Evolutionary conservation across 2,797 vertebrate genomes (phyloP).

Genomic region (Pempheris klunzingeri): DNA sequence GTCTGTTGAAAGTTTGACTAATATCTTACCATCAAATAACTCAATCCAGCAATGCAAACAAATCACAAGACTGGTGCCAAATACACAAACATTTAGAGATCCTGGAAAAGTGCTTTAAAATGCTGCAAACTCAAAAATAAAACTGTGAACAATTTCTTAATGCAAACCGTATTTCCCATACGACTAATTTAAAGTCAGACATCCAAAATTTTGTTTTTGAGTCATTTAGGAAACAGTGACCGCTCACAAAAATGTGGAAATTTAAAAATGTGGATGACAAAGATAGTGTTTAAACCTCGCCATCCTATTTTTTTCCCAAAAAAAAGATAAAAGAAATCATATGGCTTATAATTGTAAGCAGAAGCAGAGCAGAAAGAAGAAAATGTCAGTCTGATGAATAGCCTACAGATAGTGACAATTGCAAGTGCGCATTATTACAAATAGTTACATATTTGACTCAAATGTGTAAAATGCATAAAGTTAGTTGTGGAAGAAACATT

Average conservation of each 20-base stretch:
- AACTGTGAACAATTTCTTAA: not conserved
- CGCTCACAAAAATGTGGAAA: not conserved
- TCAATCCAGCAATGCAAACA: too few species aligned
- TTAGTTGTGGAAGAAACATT: not conserved
- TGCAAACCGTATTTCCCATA: not conserved
- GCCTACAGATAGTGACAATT: not conserved
- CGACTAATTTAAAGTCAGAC: not conserved
- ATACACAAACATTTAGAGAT: not conserved
- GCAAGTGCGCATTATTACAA: too few species aligned
- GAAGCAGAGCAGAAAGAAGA: not conserved
- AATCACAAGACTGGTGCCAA: not conserved
- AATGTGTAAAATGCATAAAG: not conserved
- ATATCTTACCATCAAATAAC: not conserved
- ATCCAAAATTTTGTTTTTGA: not conserved
- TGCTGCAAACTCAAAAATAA: not conserved
- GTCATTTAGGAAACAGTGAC: not conserved
- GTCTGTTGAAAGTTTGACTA: not conserved
- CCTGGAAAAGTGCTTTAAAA: not conserved
- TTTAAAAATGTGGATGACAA: not conserved
- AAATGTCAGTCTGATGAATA: not conserved
- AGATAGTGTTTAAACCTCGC: not conserved
- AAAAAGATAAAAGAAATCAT: not conserved
- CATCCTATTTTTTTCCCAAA: not conserved
- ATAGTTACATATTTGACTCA: too few species aligned
- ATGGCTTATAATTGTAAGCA: not conserved